These are phyloP conservation scores for Sclerurus mexicanus DNA, from an alignment of 2,113 vertebrate genomes.

Conservation along the genomic window DNA sequence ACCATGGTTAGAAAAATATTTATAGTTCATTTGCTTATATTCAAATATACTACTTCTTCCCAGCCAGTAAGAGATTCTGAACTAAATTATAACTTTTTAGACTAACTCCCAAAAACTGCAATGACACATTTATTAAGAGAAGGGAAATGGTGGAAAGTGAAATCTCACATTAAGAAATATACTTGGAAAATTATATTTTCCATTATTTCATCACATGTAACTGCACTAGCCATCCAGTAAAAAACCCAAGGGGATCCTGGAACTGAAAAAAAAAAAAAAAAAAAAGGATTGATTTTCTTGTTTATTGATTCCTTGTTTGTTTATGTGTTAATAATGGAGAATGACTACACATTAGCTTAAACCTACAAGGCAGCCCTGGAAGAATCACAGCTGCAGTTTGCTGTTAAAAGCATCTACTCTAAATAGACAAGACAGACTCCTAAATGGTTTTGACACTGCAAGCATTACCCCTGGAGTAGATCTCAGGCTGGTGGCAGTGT, in stretches of 20 bases:
- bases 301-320: not conserved
- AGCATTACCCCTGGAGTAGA: not conserved
- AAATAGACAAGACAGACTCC: not conserved
- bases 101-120: not conserved
- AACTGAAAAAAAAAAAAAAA: not conserved
- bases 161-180: not conserved
- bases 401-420: not conserved
- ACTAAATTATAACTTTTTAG: not conserved
- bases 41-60: not conserved
- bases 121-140: not conserved
- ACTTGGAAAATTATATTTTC: not conserved
- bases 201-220: not conserved
- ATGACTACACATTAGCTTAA: not conserved
- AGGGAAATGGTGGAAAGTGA: not conserved
- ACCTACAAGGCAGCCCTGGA: not conserved
- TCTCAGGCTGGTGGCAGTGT: not conserved
- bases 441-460: not conserved
- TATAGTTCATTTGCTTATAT: not conserved
- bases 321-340: not conserved
- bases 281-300: not conserved
- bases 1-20: slow-evolving; percentile 8
- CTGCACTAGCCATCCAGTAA: not conserved
- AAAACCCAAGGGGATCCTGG: not conserved
- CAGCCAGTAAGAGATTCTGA: not conserved
- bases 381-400: not conserved